Evolutionary conservation across 2,888 invertebrate genomes (phyloP).

Genomic region (Automeris io): DNA sequence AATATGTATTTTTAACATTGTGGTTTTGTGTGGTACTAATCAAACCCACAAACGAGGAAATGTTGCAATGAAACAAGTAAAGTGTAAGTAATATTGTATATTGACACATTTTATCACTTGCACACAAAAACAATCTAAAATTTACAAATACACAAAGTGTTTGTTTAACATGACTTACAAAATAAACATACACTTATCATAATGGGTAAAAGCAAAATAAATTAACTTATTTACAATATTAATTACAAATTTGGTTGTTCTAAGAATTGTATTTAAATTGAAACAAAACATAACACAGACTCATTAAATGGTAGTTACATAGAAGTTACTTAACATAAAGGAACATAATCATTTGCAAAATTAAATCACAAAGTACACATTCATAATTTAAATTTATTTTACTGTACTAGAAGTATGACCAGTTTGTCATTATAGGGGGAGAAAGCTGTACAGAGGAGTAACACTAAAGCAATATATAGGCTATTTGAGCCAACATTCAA

Average conservation of each 20-base stretch:
- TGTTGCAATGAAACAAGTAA: constrained; percentile 41
- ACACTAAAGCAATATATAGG: too few species aligned
- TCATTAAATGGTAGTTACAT: not conserved
- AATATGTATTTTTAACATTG: not conserved
- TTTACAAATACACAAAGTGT: constrained; percentile 63
- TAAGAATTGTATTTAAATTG: constrained; percentile 7
- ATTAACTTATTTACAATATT: constrained; percentile 45
- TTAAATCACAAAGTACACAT: constrained; percentile 13
- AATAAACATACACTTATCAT: constrained; percentile 44
- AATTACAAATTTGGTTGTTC: constrained; percentile 14
- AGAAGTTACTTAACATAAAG: constrained; percentile 11
- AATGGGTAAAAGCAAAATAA: constrained; percentile 42
- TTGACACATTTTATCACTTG: constrained; percentile 71
- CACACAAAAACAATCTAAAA: constrained; percentile 72
- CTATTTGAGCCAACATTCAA: too few species aligned
- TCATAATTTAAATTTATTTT: constrained; percentile 10
- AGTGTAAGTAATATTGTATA: constrained; percentile 68
- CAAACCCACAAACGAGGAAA: constrained; percentile 7
- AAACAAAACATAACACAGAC: constrained; percentile 1
- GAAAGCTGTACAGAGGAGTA: too few species aligned
- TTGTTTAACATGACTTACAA: constrained; percentile 65
- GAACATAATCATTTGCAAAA: constrained; percentile 8
- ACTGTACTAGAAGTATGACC: constrained; percentile 10
- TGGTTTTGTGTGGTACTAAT: constrained; percentile 1
- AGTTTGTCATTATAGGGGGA: too few species aligned